Base-by-base conservation (phyloP, 2,113 vertebrate species). In the Pleuronectes platessa region DNA sequence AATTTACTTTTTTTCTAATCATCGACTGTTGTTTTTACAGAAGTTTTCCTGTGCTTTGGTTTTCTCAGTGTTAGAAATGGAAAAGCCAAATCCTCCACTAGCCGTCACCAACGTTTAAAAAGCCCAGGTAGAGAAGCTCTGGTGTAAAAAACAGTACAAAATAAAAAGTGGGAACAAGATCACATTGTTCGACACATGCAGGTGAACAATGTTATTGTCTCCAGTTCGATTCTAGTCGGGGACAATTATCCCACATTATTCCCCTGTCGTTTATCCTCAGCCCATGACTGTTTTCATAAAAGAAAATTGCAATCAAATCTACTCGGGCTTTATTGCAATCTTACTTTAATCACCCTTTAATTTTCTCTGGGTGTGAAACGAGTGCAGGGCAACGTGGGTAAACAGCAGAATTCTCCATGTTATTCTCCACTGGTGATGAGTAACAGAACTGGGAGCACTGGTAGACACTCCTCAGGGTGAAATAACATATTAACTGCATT, bases 371-470 rank as follows among this genome's bases (percentile, higher is more conserved):
- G 11, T 61, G 45, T 75, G 68, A 76, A 31, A 74, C 53, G 20
- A 83, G 42, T 5, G 24, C 0, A 13, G 42, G 42, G 26, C 15
- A 62, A 64, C 61, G 17, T 58, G 35, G 49, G 71, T 24, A 78
- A 49, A 55, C 54, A 62, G 54, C 71, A 56, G 26, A 74, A 61
- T 59, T 27, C 60, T 60, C 55, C 45, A 20, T 64, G 61, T 49
- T 63, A 56, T 40, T 40, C 71, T 80, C 49, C 18, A 45, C 61
- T 79, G 81, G 76, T 24, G 56, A 26, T 63, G 74, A 77, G 54
- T 72, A 84, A 81, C 68, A 78, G 70, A 20, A 65, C 64, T n/a
- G 74, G 76, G 68, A 84, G 71, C 23, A 14, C 72, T 53, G 81
- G 51, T 81, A 67, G 88, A 77, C 62, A 74, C 45, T 62, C 72